phyloP scores from a whole-genome alignment of 2,888 invertebrate species.

The Drosophila tripunctata region DNA sequence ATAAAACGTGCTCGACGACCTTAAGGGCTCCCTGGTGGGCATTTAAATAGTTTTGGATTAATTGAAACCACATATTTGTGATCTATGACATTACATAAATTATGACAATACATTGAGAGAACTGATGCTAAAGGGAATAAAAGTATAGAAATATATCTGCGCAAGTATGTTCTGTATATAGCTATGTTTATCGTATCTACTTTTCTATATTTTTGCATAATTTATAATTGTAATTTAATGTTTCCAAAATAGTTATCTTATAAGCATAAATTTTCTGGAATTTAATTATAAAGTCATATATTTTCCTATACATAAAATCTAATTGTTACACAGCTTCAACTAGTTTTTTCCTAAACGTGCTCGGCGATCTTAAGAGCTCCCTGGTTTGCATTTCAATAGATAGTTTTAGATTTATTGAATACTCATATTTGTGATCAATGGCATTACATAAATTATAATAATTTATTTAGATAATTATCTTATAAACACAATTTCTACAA shows the following conservation, averaged over 20 bases:
- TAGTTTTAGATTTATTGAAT: slow-evolving; percentile 42
- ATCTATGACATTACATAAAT: slow-evolving; percentile 24
- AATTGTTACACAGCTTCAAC: too few species aligned
- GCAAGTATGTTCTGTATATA: too few species aligned
- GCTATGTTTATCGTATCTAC: too few species aligned
- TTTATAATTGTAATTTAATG: too few species aligned
- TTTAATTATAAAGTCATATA: too few species aligned
- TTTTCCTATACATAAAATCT: too few species aligned
- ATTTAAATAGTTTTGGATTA: slow-evolving; percentile 51
- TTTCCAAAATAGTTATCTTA: too few species aligned
- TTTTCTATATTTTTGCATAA: too few species aligned
- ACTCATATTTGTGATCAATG: slow-evolving; percentile 19
- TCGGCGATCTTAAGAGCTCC: slow-evolving; percentile 49
- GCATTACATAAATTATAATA: slow-evolving; percentile 32
- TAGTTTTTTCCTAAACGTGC: too few species aligned
- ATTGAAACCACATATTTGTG: slow-evolving; percentile 30
- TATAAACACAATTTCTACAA: too few species aligned
- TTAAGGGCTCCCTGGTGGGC: slow-evolving; percentile 53
- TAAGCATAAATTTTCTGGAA: too few species aligned
- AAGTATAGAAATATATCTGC: too few species aligned
- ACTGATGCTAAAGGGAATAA: slow-evolving; percentile 1
- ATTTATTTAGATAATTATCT: slow-evolving; percentile 36
- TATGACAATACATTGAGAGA: slow-evolving; percentile 37
- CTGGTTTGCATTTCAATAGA: slow-evolving; percentile 52
- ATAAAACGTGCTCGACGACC: slow-evolving; percentile 42